Percentiles rank a stretch among this genome's conserved stretches.
Conservation (phyloP, 2,113 vertebrate genomes). For the Sinocyclocheilus grahami region DNA sequence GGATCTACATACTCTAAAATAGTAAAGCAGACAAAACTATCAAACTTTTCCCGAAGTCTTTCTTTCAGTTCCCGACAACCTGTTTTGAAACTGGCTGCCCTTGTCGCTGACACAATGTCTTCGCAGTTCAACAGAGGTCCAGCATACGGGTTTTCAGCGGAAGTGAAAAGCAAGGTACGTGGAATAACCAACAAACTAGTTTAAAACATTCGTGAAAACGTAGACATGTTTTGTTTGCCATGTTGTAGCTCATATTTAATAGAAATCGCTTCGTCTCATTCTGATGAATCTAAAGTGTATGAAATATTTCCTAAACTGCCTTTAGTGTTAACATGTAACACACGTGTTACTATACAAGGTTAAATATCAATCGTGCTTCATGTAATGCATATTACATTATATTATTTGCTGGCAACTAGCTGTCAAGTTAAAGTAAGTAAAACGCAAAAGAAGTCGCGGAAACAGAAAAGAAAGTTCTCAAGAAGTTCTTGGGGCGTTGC, state of each 20-base stretch:
- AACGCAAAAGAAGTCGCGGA: background rate
- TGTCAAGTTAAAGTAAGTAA: background rate
- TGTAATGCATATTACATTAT: background rate
- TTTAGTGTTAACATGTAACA: constrained; percentile 1
- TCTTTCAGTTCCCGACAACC: background rate
- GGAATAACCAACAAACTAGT: background rate
- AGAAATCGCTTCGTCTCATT: background rate
- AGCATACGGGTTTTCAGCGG: constrained; percentile 75
- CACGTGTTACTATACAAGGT: background rate
- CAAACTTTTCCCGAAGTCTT: background rate
- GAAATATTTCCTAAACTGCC: background rate
- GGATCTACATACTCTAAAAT: background rate
- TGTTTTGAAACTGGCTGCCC: background rate
- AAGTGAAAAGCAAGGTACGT: constrained; percentile 77
- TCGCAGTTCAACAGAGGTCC: constrained; percentile 74
- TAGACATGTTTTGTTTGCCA: no score
- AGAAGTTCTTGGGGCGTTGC: constrained; percentile 26
- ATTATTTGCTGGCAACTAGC: background rate
- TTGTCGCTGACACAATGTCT: constrained; percentile 60
- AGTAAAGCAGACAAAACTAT: background rate
- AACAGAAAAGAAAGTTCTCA: background rate
- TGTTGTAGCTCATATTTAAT: background rate
- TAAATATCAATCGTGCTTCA: no score
- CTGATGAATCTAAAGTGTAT: background rate
- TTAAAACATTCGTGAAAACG: background rate